phyloP scores from a whole-genome alignment of 2,797 vertebrate species.

The Takifugu rubripes region DNA sequence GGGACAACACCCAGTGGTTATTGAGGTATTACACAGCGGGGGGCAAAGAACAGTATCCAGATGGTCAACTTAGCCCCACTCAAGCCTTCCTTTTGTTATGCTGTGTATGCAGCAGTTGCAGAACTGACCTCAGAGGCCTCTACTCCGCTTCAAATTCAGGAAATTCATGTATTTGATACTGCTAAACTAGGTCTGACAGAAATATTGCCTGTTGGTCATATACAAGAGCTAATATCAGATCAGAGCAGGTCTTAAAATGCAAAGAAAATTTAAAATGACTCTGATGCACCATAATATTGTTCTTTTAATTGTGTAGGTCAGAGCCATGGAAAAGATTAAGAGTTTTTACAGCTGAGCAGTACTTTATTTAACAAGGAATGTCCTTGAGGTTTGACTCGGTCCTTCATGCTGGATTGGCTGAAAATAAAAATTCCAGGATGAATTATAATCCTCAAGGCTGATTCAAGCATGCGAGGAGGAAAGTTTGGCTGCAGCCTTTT shows the following conservation, averaged over 20 bases:
- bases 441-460: neutral
- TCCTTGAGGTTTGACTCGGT: too few species aligned
- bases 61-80: slow-evolving; percentile 33
- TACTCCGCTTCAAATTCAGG: neutral
- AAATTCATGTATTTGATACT: neutral
- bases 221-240: too few species aligned
- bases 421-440: neutral
- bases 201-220: too few species aligned
- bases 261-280: too few species aligned
- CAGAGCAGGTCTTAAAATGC: too few species aligned
- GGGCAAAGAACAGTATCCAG: slow-evolving; percentile 46
- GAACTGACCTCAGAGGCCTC: neutral
- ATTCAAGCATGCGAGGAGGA: neutral
- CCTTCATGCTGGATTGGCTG: neutral
- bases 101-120: neutral
- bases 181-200: too few species aligned
- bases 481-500: neutral
- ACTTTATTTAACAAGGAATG: too few species aligned
- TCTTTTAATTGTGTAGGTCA: too few species aligned
- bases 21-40: slow-evolving; percentile 20
- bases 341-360: too few species aligned
- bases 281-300: too few species aligned
- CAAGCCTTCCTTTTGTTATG: slow-evolving; percentile 37
- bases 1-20: slow-evolving; percentile 31
- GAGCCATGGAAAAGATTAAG: too few species aligned